These are phyloP conservation scores for Murina feae DNA, from an alignment of 2,113 vertebrate species.

Conservation along the genomic window DNA sequence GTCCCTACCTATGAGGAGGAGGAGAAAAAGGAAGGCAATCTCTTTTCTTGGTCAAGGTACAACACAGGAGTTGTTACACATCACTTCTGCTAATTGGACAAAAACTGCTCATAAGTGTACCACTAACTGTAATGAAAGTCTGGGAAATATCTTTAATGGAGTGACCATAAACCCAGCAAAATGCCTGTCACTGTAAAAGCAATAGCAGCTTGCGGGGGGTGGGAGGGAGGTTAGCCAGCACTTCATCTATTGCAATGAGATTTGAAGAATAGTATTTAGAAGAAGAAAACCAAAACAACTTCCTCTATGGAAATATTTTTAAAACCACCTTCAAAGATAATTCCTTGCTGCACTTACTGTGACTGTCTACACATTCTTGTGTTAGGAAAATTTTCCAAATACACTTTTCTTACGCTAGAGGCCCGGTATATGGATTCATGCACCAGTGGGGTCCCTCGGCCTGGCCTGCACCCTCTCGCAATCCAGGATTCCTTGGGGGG, in stretches of 20 bases:
- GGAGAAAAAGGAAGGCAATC: background rate
- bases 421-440: too few species aligned
- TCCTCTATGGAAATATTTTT: background rate
- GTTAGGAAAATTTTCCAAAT: background rate
- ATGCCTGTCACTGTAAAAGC: background rate
- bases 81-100: background rate
- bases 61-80: background rate
- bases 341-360: background rate
- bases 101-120: background rate
- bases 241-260: background rate
- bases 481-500: too few species aligned
- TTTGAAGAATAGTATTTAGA: background rate
- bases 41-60: background rate
- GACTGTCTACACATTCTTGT: background rate
- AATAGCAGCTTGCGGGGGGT: background rate
- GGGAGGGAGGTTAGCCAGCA: background rate
- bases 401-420: background rate
- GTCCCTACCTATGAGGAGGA: background rate
- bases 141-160: background rate
- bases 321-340: background rate
- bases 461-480: too few species aligned
- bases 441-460: too few species aligned
- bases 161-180: background rate
- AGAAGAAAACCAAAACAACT: background rate
- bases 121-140: background rate